Conservation (phyloP, 2,888 invertebrate species). For the Tortrix viridana region DNA sequence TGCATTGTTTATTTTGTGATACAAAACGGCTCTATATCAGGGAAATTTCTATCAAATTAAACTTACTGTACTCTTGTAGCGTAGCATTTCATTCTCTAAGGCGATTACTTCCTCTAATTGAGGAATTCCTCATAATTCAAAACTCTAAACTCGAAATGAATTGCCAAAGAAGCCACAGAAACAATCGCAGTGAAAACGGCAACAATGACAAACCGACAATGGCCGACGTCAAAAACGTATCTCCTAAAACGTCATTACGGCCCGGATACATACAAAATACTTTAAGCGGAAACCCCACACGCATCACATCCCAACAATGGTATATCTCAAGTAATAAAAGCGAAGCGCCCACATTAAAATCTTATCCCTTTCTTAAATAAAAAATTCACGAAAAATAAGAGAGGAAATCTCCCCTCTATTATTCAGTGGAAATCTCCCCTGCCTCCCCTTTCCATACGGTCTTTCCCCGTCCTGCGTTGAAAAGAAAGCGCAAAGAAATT, state of each 20-base stretch:
- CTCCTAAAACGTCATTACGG: slow-evolving; percentile 72
- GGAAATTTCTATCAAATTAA: no score
- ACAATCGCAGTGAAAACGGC: slow-evolving; percentile 37
- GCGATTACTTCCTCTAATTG: background rate
- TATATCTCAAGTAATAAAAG: slow-evolving; percentile 80
- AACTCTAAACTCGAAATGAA: background rate
- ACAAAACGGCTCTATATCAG: no score
- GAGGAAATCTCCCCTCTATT: slow-evolving; percentile 78
- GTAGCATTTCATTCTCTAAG: no score
- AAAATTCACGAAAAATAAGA: slow-evolving; percentile 84
- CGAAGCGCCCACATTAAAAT: slow-evolving; percentile 82
- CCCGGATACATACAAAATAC: slow-evolving; percentile 74
- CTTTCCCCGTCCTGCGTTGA: slow-evolving; percentile 48
- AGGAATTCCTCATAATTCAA: background rate
- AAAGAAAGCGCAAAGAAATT: slow-evolving; percentile 69
- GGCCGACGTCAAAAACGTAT: slow-evolving; percentile 54
- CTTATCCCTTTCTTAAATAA: slow-evolving; percentile 85
- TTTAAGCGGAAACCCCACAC: slow-evolving; percentile 81
- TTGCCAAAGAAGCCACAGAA: slow-evolving; percentile 13
- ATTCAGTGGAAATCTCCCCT: slow-evolving; percentile 68
- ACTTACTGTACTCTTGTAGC: no score
- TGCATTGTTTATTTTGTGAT: no score
- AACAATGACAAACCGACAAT: slow-evolving; percentile 46
- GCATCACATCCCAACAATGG: slow-evolving; percentile 78
- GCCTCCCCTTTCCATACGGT: slow-evolving; percentile 50